Percentiles rank a stretch among this genome's conserved stretches.
These are phyloP conservation scores for Lochmaea capreae DNA, from an alignment of 2,888 invertebrate species.

Conservation along the genomic window DNA sequence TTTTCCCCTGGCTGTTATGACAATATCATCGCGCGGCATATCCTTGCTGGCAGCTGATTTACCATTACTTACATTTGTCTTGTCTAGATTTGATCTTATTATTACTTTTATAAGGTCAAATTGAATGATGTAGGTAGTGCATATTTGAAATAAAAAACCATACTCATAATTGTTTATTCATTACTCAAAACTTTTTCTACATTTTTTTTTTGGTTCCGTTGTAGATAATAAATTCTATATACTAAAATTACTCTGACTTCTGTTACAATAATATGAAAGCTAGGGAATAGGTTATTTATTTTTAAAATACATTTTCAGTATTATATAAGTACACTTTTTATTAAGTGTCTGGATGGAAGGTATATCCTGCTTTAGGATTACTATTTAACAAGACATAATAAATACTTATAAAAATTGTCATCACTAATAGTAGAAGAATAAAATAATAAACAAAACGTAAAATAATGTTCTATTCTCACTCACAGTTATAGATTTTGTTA, in stretches of 20 bases:
- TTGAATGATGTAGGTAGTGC: background rate
- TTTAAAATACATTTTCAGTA: constrained; percentile 8
- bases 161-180: constrained; percentile 22
- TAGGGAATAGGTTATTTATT: constrained; percentile 7
- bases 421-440: too few species aligned
- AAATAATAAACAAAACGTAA: too few species aligned
- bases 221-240: constrained; percentile 41
- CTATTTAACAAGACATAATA: constrained; percentile 10
- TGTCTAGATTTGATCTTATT: too few species aligned
- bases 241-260: constrained; percentile 22
- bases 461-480: too few species aligned
- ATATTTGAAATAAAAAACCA: background rate
- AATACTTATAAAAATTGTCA: background rate
- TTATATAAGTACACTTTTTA: background rate
- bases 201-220: constrained; percentile 43
- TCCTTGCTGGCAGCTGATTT: too few species aligned
- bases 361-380: background rate
- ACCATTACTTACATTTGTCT: too few species aligned
- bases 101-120: too few species aligned
- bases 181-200: constrained; percentile 33
- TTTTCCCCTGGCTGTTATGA: too few species aligned
- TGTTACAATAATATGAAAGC: constrained; percentile 17
- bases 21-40: too few species aligned
- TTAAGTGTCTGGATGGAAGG: constrained; percentile 12
- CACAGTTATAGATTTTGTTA: too few species aligned